phyloP scores from a whole-genome alignment of 2,888 invertebrate genomes.

The Gortyna flavago region DNA sequence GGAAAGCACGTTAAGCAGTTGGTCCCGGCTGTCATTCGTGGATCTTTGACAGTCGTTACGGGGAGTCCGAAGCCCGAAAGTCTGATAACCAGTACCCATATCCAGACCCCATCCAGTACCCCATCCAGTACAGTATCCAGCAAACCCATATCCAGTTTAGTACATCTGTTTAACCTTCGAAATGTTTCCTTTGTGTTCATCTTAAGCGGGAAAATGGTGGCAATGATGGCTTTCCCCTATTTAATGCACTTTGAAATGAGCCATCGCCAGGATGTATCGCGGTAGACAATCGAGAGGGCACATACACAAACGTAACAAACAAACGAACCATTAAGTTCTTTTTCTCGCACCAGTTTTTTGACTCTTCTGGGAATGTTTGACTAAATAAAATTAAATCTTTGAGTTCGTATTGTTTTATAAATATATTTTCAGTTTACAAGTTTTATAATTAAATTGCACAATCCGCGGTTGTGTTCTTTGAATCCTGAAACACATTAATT shows the following conservation, averaged over 20 bases:
- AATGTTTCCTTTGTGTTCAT: constrained; percentile 72
- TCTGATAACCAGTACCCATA: background rate
- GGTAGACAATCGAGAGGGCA: constrained; percentile 58
- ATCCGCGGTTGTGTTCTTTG: background rate
- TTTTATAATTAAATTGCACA: constrained; percentile 31
- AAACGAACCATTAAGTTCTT: constrained; percentile 24
- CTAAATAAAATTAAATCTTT: constrained; percentile 20
- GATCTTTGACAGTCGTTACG: background rate
- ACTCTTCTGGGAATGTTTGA: constrained; percentile 21
- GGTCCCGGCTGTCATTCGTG: background rate
- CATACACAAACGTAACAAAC: constrained; percentile 41
- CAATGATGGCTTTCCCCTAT: constrained; percentile 75
- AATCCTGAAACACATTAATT: constrained; percentile 1
- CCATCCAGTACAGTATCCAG: too few species aligned
- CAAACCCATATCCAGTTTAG: constrained; percentile 23
- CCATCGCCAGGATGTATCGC: constrained; percentile 72
- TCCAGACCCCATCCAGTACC: too few species aligned
- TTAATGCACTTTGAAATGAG: constrained; percentile 78
- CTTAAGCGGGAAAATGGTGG: constrained; percentile 74
- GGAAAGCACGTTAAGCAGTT: background rate
- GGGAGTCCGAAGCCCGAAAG: background rate
- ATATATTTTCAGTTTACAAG: background rate
- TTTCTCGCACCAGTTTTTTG: constrained; percentile 6
- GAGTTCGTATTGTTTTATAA: constrained; percentile 8
- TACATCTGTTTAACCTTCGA: constrained; percentile 68